Evolutionary conservation across 2,797 vertebrate genomes (phyloP), one percentile per base, ranked within the genome.

Genomic region (Pangasius larnaudii): DNA sequence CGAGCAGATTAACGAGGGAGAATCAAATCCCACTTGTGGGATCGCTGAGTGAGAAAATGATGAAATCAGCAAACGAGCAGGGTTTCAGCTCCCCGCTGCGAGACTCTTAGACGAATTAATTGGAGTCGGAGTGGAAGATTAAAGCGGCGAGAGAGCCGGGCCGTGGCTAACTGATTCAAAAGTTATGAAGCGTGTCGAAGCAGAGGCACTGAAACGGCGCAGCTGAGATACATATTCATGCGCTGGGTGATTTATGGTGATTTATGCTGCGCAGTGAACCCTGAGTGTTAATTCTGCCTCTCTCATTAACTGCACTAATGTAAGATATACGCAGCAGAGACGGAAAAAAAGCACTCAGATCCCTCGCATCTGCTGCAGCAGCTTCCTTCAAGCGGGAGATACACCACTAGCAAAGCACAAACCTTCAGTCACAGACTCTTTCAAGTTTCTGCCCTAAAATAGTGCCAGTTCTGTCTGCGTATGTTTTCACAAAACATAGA

Each of bases 61-160:
- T 89, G 80, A 90, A 90, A 91, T 92, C 72, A 89, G 86, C 88
- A 85, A 92, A 92, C 92, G 89, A 93, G 93, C 88, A 81, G 92
- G 82, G 67, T 33, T 8, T 71, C 30, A 83, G 92, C 91, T 91
- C 91, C 94, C 94, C 89, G 89, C 94, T 93, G 93, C 72, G 93
- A 92, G 86, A 75, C 92, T 92, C 92, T 95, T 95, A 95, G 90
- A 91, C 91, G 89, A 92, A 94, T 95, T 94, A 94, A 95, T 93
- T 92, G 94, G 88, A 89, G 92, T 92, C 94, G 92, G 92, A 93
- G 92, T 87, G 87, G 89, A 94, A 94, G 94, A 95, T 95, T 95
- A 95, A 95, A 95, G 93, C 86, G 92, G 91, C 78, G 92, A 88
- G 89, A 90, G 94, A 92, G 89, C 93, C 90, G 90, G 53, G 94